Percentiles rank a stretch among this genome's conserved stretches.
phyloP scores from a whole-genome alignment of 2,888 invertebrate species.

The Meliscaeva auricollis region DNA sequence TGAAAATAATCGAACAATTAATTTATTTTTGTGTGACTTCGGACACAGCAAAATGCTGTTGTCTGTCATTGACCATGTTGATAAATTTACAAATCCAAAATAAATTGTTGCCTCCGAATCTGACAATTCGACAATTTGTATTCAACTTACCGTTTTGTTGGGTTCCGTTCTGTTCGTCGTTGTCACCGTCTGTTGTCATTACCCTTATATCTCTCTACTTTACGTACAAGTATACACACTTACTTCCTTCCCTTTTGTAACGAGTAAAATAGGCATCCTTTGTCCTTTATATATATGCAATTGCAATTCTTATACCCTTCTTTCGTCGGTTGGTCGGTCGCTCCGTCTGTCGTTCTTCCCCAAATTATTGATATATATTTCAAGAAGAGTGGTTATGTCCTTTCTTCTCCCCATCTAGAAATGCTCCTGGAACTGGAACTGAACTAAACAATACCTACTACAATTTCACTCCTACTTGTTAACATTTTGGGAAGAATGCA shows the following conservation, averaged over 20 bases:
- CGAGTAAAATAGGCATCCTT: slow-evolving; percentile 22
- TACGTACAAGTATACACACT: not conserved
- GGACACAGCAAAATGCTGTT: slow-evolving; percentile 56
- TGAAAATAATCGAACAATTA: slow-evolving; percentile 45
- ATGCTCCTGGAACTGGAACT: not conserved
- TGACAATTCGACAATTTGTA: slow-evolving; percentile 72
- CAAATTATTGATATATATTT: slow-evolving; percentile 38
- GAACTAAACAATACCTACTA: slow-evolving; percentile 12
- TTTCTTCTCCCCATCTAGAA: not conserved
- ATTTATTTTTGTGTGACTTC: slow-evolving; percentile 27
- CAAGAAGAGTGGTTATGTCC: slow-evolving; percentile 42
- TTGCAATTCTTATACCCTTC: slow-evolving; percentile 5
- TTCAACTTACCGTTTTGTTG: slow-evolving; percentile 57
- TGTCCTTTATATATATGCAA: not conserved
- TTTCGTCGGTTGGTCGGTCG: not conserved
- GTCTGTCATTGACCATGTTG: slow-evolving; percentile 67
- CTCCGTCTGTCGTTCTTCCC: not conserved
- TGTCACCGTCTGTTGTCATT: slow-evolving; percentile 26
- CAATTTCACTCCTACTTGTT: slow-evolving; percentile 72
- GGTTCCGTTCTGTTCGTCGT: too few relatives aligned
- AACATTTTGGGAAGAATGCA: slow-evolving; percentile 67
- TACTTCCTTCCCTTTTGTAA: slow-evolving; percentile 22
- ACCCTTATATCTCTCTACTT: not conserved
- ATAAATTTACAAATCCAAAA: slow-evolving; percentile 71
- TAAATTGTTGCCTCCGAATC: slow-evolving; percentile 64